Base-by-base conservation (phyloP, 2,888 invertebrate genomes). In the Protophormia terraenovae region DNA sequence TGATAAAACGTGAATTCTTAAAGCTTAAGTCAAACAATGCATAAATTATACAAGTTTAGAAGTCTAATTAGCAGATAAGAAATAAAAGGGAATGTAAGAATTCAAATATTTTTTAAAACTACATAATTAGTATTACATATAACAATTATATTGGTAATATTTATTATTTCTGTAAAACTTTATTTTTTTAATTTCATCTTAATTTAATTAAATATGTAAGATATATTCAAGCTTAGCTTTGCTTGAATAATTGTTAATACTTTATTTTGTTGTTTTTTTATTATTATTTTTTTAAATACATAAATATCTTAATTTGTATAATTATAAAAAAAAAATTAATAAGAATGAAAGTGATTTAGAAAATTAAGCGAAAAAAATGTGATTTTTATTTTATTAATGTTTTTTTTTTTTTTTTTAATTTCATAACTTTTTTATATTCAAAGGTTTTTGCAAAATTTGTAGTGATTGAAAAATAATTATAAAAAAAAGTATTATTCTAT, bases 361-460 rank as follows among this genome's bases (percentile, higher is more conserved):
- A 67, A 60, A 66, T 69, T 72, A 84, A 81, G 76, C 29, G n/a
- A n/a, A 35, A 60, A 16, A 77, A 76, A 73, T 86, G 86, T 86
- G 83, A 86, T 86, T 86, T 78, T 86, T 80, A 71, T 71, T 82
- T 85, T 62, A 45, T 78, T 71, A 69, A 22, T n/a, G n/a, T n/a
- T n/a, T n/a, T n/a, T n/a, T n/a, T n/a, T n/a, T n/a, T 76, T 72
- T 83, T 67, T 47, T 32, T 64, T 58, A 55, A 35, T 27, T 38
- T 22, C 12, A 19, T 64, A 12, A 53, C 16, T 45, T 62, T 55
- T 79, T 29, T 60, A 71, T 64, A 72, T 50, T 66, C 8, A 55
- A 67, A 55, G 24, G 10, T 19, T 32, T 71, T 76, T 53, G 38
- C 16, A 67, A 67, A 76, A 71, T 62, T 71, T 62, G 64, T 72